Base-by-base conservation (phyloP, 2,113 vertebrate genomes). In the Emydura subglobosa region DNA sequence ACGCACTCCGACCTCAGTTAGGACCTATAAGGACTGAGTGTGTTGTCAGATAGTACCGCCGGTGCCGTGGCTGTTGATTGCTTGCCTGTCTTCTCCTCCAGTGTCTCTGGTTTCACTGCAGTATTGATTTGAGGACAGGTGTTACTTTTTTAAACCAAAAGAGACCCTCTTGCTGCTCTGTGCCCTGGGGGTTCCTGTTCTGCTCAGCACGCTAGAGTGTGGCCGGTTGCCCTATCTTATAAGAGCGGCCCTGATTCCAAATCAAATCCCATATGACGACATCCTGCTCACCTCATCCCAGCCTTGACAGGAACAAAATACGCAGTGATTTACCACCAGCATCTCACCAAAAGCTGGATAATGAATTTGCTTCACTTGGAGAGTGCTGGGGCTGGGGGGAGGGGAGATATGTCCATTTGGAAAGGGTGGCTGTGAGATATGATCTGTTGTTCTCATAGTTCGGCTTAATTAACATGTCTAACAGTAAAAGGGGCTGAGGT, bases 361-460 rank as follows among this genome's bases (percentile, higher is more conserved):
- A 54, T 44, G 51, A 57, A 92, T 81, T 74, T 79, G 44, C 82
- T 85, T 65, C 47, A 39, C 34, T 27, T 0, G 2, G 42, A n/a
- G 85, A 91, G 59, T 51, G 47, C 5, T 0, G 0, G 21, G 47
- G 13, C 51, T 53, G 51, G 16, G 39, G 86, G 68, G 53, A 79
- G 86, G 13, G 39, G 51, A 91, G 79, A 78, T 31, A 50, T 47
- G n/a, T 54, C 91, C 31, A 12, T 61, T 83, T 0, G 0, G 84
- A 68, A 21, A 1, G 0, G 6, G 39, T 55, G 22, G 42, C 17
- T 65, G 39, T 0, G 0, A 12, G 16, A 51, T 65, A 0, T 1
- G 25, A 79, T 55, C 11, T 19, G 39, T 54, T 65, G 11, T 50
- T 84, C 88, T 88, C 81, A 34, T 34, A 2, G 0, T 61, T n/a